These are phyloP conservation scores for Drosophila lacicola DNA, from an alignment of 2,888 invertebrate species.

Conservation along the genomic window DNA sequence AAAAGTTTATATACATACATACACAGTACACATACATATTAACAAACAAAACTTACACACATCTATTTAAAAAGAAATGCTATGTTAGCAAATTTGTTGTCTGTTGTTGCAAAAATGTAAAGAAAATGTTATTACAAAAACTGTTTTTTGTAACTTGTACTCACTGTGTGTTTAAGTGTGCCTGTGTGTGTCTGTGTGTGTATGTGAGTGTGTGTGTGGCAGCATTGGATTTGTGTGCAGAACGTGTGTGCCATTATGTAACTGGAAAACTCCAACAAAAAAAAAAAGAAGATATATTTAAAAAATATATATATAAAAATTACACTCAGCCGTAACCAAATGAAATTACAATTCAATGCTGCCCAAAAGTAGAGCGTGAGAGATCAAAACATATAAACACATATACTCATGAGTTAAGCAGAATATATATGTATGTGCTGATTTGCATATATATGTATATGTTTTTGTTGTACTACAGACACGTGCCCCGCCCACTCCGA, in stretches of 20 bases:
- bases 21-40: conserved; percentile 37
- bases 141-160: conserved; percentile 57
- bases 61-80: conserved; percentile 54
- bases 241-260: conserved; percentile 51
- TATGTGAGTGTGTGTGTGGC: conserved; percentile 20
- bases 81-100: conserved; percentile 76
- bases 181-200: conserved; percentile 16
- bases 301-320: conserved; percentile 21
- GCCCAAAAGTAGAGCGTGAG: conserved; percentile 13
- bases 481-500: background rate
- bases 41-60: conserved; percentile 28
- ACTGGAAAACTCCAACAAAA: conserved; percentile 39
- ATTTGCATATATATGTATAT: conserved; percentile 14
- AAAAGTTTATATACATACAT: conserved; percentile 57
- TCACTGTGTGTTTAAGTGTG: conserved; percentile 14
- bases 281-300: background rate
- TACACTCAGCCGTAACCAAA: conserved; percentile 45
- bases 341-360: conserved; percentile 54
- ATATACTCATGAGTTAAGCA: conserved; percentile 7
- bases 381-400: conserved; percentile 16
- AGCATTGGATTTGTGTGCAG: conserved; percentile 46
- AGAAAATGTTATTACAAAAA: conserved; percentile 48
- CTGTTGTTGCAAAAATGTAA: conserved; percentile 55
- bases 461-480: conserved; percentile 11
- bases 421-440: conserved; percentile 16